These are phyloP conservation scores for Otolemur garnettii DNA, from an alignment of 2,113 vertebrate genomes.

Conservation along the genomic window DNA sequence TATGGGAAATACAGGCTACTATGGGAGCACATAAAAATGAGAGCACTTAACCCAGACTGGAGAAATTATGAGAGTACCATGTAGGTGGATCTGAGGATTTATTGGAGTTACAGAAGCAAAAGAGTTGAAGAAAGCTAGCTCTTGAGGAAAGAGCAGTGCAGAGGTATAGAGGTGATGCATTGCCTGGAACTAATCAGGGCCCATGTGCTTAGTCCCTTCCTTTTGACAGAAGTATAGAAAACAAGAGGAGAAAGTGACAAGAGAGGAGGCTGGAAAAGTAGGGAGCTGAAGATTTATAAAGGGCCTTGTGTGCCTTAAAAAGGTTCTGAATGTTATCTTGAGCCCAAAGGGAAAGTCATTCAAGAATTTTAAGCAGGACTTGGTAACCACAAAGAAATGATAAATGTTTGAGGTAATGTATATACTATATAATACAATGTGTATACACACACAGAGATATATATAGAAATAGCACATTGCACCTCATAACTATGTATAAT, in stretches of 20 bases:
- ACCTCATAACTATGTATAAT: background rate
- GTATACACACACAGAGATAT: background rate
- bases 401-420: background rate
- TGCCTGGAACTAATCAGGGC: background rate
- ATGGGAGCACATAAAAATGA: background rate
- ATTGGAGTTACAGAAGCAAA: background rate
- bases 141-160: background rate
- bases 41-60: background rate
- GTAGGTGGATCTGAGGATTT: background rate
- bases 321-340: background rate
- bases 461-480: background rate
- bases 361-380: background rate
- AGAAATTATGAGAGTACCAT: background rate
- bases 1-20: background rate
- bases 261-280: background rate
- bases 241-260: background rate
- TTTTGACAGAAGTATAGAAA: background rate
- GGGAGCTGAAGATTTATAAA: background rate
- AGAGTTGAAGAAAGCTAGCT: background rate
- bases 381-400: background rate
- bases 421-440: background rate
- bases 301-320: background rate
- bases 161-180: background rate
- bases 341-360: background rate
- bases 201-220: background rate